Evolutionary conservation across 2,113 vertebrate genomes (phyloP), one percentile per base, ranked within the genome.

Genomic region (Muntiacus reevesi): DNA sequence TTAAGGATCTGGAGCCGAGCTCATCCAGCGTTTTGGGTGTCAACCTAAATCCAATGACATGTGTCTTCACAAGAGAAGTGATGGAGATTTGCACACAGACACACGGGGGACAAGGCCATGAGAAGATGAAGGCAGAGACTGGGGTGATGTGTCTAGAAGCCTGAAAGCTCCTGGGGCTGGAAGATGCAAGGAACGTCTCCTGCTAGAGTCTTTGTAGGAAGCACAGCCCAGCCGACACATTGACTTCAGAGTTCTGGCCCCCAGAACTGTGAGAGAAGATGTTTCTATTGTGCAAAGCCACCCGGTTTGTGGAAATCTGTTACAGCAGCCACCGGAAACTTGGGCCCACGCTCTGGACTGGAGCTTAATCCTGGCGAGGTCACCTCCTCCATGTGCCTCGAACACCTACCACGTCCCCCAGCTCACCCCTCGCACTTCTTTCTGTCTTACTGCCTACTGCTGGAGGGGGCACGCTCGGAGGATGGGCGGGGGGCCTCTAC

Each of bases 211-310:
- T 27, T 1, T 3, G 21, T 59, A 33, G 25, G 28, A 30, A 14
- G n/a, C 2, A 1, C 2, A 5, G 47, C n/a, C 47, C 17, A 5
- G 27, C 8, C 0, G 5, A n/a, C 25, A 11, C 30, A 6, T 15
- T 11, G 6, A 21, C 9, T 19, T 57, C 19, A 43, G 62, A 17
- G 30, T 30, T 52, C 6, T 0, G 7, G 52, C 19, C 30, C 28
- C 52, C 21, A n/a, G 57, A 33, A 17, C 23, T 0, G 1, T 1
- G 25, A 45, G 16, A 78, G 13, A 30, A 15, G 3, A n/a, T 1
- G 5, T 19, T 60, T 21, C 62, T 28, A 2, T 3, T 40, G 25
- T 27, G 47, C 21, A 11, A 27, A 17, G 25, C 10, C 2, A 9
- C 30, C 40, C 5, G 0, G 14, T 33, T 4, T 1, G 3, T 17